Base-by-base conservation (phyloP, 2,888 invertebrate genomes). In the Ceramica pisi region DNA sequence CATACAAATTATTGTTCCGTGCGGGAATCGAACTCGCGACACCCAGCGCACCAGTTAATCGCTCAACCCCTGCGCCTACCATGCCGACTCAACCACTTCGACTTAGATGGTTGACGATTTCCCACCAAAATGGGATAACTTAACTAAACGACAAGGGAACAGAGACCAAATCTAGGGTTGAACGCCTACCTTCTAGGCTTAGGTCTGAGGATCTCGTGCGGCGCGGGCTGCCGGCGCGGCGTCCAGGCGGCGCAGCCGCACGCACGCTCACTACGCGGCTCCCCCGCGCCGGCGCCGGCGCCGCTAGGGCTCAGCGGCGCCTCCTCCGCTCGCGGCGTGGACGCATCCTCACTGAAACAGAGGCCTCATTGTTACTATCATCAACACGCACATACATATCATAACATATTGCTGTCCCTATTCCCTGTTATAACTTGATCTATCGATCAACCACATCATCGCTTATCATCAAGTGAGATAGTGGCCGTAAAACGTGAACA, bases 151-250 rank as follows among this genome's bases (percentile, higher is more conserved):
- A 41, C 12, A 12, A 41, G 12, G 16, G 46, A 19, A 19, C 46
- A 46, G 7, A 19, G 19, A 19, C 19, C 16, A 19, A 31, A 3
- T 21, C n/a, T 64, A 16, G 2, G 1, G 1, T 31, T 38, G 4
- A 56, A 57, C 0, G 5, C 19, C 2, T 76, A 98, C 98, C 98
- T 97, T 92, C 98, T 97, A 14, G 98, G 98, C 92, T 98, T 98
- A 16, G 98, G 98, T 80, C 98, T 96, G 81, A 98, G 97, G 89
- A 98, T 98, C 94, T 98, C 98, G 94, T 98, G 98, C 86, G 97
- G 98, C 85, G 97, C 97, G 72, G 94, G 94, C 86, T 91, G 94
- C 61, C 94, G 92, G 83, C 94, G 93, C 88, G 93, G 94, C 76
- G 92, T 89, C 94, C 94, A 94, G 76, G 92, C 94, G 64, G 94